Evolutionary conservation across 2,888 invertebrate species (phyloP).

Genomic region (Ochropleura plecta): DNA sequence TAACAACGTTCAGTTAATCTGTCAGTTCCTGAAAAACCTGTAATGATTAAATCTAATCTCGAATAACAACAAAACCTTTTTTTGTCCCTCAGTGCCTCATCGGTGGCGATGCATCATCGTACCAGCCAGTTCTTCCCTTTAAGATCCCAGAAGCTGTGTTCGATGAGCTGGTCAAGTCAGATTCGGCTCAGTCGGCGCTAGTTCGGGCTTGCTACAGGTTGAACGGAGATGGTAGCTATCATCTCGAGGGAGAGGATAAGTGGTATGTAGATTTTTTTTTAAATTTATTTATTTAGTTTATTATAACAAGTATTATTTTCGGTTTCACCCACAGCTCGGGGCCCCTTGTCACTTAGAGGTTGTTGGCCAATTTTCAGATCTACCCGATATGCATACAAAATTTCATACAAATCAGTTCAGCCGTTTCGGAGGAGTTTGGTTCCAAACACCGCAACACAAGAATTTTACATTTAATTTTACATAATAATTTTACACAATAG

Average conservation of each 20-base stretch:
- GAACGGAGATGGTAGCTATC: constrained; percentile 79
- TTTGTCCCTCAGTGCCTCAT: constrained; percentile 79
- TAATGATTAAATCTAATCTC: background rate
- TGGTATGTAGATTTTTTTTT: constrained; percentile 84
- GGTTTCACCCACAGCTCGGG: too few relatives aligned
- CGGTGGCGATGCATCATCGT: constrained; percentile 84
- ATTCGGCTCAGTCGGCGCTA: constrained; percentile 79
- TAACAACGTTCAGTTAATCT: too few relatives aligned
- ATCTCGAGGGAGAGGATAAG: constrained; percentile 84
- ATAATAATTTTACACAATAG: too few relatives aligned
- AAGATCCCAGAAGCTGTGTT: constrained; percentile 79
- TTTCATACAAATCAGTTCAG: too few relatives aligned
- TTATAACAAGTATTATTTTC: background rate
- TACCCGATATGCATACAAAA: too few relatives aligned
- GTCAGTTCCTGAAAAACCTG: too few relatives aligned
- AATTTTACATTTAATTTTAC: too few relatives aligned
- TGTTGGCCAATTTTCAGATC: too few relatives aligned
- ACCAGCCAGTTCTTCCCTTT: constrained; percentile 85
- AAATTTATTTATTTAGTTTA: background rate
- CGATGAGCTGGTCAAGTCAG: constrained; percentile 79
- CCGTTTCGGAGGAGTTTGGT: too few relatives aligned
- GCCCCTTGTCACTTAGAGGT: too few relatives aligned
- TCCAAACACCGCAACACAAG: too few relatives aligned
- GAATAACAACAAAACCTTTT: background rate
- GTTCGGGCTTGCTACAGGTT: constrained; percentile 82